Conservation (phyloP, 2,113 vertebrate species). For the Paramisgurnus dabryanus region DNA sequence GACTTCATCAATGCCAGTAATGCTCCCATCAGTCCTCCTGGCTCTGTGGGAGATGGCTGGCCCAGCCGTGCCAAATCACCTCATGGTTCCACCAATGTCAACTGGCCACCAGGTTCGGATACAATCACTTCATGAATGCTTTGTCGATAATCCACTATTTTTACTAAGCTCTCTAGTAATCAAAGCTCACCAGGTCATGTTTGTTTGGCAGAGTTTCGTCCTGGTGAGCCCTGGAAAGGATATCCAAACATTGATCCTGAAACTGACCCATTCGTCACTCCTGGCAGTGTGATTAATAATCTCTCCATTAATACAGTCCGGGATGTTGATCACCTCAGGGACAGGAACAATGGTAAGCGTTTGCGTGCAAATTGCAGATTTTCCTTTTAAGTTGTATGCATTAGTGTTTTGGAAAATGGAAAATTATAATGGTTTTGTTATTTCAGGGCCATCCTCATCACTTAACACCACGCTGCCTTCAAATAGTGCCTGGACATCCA, state of each 20-base stretch:
- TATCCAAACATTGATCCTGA: slow-evolving; percentile 99
- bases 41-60: slow-evolving; percentile 96
- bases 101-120: slow-evolving; percentile 87
- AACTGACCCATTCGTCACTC: slow-evolving; percentile 99
- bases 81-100: slow-evolving; percentile 93
- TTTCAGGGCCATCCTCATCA: slow-evolving; percentile 99
- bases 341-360: slow-evolving; percentile 93
- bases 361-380: background rate
- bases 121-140: slow-evolving; percentile 29
- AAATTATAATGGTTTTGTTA: background rate
- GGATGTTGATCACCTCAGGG: slow-evolving; percentile 99
- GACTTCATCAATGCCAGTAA: slow-evolving; percentile 93
- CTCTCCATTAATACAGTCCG: slow-evolving; percentile 99
- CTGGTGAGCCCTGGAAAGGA: slow-evolving; percentile 99
- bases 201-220: slow-evolving; percentile 88
- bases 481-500: slow-evolving; percentile 99
- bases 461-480: slow-evolving; percentile 99
- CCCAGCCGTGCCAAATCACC: slow-evolving; percentile 98
- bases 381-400: background rate
- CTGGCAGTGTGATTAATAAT: slow-evolving; percentile 99
- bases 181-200: background rate
- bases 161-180: background rate
- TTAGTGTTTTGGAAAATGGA: background rate
- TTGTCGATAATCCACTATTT: background rate
- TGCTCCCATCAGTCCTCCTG: slow-evolving; percentile 94